Evolutionary conservation across 2,888 invertebrate species (phyloP).

Genomic region (Danaus chrysippus): DNA sequence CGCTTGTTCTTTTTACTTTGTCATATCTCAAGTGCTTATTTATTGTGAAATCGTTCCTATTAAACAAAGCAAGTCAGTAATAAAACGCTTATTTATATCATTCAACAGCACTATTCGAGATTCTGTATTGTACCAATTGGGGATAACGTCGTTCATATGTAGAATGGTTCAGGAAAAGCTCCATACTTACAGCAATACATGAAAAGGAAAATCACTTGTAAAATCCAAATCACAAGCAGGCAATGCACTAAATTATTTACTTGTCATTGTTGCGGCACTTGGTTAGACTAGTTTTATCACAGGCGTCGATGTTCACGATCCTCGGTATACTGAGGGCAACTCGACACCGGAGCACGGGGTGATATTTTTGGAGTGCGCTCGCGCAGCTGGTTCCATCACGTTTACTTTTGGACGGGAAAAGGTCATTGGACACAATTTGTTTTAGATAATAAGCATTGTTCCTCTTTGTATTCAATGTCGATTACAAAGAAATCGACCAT

Average conservation of each 20-base stretch:
- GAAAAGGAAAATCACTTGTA: slow-evolving; percentile 57
- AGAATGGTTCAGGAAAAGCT: slow-evolving; percentile 39
- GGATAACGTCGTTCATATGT: background rate
- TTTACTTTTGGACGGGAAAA: slow-evolving; percentile 70
- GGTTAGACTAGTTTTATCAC: slow-evolving; percentile 69
- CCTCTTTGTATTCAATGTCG: slow-evolving; percentile 29
- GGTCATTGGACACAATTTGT: slow-evolving; percentile 74
- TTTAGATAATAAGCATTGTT: slow-evolving; percentile 35
- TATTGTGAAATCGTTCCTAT: no score
- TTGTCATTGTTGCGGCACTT: slow-evolving; percentile 59
- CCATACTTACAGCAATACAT: slow-evolving; percentile 65
- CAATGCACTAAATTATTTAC: slow-evolving; percentile 46
- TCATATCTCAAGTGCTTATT: no score
- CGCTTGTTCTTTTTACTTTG: no score
- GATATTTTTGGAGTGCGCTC: slow-evolving; percentile 64
- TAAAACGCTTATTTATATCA: no score
- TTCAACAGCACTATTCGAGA: no score
- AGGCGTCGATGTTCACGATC: slow-evolving; percentile 54
- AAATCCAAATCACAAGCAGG: slow-evolving; percentile 61
- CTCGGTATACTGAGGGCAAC: slow-evolving; percentile 64
- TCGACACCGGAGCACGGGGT: slow-evolving; percentile 61
- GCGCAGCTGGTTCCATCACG: slow-evolving; percentile 59
- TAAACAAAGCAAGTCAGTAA: no score
- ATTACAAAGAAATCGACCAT: slow-evolving; percentile 18
- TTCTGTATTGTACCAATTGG: background rate